A percentile compares a stretch with the other conserved stretches of the same genome.
These are phyloP conservation scores for Myodes glareolus DNA, from an alignment of 2,113 vertebrate species.

Conservation along the genomic window DNA sequence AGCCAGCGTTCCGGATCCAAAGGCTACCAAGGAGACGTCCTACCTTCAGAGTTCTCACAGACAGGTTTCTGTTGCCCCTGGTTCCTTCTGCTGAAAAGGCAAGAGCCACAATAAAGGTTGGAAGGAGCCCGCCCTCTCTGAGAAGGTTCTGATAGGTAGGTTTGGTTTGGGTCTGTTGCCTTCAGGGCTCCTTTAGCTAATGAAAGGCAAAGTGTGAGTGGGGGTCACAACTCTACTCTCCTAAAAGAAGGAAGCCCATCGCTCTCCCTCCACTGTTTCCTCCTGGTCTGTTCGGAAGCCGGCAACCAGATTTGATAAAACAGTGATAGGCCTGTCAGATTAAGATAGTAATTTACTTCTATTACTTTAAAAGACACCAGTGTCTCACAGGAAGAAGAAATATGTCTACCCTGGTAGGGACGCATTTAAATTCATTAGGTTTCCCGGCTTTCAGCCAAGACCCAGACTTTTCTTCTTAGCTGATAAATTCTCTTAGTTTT, in stretches of 20 bases:
- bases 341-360: slow-evolving; percentile 75
- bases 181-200: neutral
- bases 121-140: neutral
- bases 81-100: neutral
- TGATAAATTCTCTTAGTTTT: slow-evolving; percentile 85
- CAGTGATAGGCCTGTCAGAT: slow-evolving; percentile 74
- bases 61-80: neutral
- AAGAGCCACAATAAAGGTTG: neutral
- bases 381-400: slow-evolving; percentile 81
- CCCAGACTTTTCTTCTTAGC: slow-evolving; percentile 81
- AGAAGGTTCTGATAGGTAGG: neutral
- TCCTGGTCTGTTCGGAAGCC: slow-evolving; percentile 44
- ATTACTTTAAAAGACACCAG: slow-evolving; percentile 85
- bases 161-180: neutral
- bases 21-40: neutral
- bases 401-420: slow-evolving; percentile 77
- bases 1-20: slow-evolving; percentile 76
- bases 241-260: neutral
- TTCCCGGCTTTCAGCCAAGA: slow-evolving; percentile 83
- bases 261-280: slow-evolving; percentile 52
- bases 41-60: neutral
- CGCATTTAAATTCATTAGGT: slow-evolving; percentile 85
- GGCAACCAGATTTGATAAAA: slow-evolving; percentile 70
- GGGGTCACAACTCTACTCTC: neutral
- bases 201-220: neutral